These are phyloP conservation scores for Ibycter americanus DNA, from an alignment of 2,797 vertebrate genomes.

Conservation along the genomic window DNA sequence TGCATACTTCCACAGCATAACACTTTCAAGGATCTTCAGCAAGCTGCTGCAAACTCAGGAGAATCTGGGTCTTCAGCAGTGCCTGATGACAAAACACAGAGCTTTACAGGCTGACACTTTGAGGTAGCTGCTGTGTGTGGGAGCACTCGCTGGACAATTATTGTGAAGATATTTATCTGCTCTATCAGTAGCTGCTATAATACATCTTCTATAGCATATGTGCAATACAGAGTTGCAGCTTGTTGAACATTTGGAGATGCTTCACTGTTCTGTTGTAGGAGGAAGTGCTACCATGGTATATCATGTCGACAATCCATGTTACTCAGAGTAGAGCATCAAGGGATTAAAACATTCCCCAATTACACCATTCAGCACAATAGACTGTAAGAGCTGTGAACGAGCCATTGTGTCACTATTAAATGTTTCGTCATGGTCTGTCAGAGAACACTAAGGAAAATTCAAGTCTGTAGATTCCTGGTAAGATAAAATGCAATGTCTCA, in stretches of 20 bases:
- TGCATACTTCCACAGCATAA: not conserved
- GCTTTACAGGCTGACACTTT: not conserved
- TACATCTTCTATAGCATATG: not conserved
- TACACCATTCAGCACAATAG: not conserved
- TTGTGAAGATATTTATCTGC: not conserved
- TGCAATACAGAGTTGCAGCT: not conserved
- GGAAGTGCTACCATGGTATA: not conserved
- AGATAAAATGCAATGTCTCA: not conserved
- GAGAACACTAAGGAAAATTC: not conserved
- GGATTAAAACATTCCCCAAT: not conserved
- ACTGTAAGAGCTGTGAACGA: conserved; percentile 20
- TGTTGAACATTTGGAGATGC: not conserved
- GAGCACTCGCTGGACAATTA: not conserved
- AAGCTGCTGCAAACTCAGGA: not conserved
- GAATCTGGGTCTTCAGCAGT: not conserved
- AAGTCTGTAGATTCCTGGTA: not conserved
- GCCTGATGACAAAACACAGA: not conserved
- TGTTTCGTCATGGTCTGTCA: conserved; percentile 17
- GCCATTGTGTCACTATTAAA: not conserved
- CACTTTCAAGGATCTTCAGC: not conserved
- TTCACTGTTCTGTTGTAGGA: not conserved
- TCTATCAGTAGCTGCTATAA: not conserved
- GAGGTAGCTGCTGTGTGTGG: not conserved
- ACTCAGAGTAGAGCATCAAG: not conserved
- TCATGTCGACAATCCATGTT: not conserved